Evolutionary conservation across 2,113 vertebrate species (phyloP).

Genomic region (Pandion haliaetus): DNA sequence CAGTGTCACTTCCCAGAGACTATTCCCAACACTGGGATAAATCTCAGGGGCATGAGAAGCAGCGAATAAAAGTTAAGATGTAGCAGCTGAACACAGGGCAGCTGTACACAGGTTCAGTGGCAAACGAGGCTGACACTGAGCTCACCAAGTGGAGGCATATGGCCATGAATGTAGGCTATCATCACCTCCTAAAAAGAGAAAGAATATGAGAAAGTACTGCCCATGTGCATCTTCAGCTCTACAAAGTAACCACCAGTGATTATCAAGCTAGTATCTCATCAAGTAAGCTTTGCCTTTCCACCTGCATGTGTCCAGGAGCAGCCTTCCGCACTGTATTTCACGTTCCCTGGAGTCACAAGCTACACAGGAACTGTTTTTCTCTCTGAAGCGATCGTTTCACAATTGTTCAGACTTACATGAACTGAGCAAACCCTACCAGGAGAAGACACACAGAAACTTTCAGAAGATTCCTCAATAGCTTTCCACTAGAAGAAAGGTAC

Average conservation of each 20-base stretch:
- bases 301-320: rapidly evolving
- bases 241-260: background rate
- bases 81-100: background rate
- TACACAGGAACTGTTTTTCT: background rate
- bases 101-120: background rate
- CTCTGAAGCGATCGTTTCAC: background rate
- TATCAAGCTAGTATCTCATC: background rate
- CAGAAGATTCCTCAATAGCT: conserved; percentile 14
- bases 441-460: background rate
- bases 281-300: background rate
- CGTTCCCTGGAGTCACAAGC: background rate
- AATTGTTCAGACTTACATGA: background rate
- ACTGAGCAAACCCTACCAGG: background rate
- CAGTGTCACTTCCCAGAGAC: background rate
- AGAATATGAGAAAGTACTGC: background rate
- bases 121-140: background rate
- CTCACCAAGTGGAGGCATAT: background rate
- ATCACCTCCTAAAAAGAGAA: background rate
- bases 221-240: background rate
- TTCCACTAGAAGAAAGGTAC: background rate
- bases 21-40: background rate
- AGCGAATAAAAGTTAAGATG: background rate
- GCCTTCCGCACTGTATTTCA: background rate
- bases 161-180: background rate
- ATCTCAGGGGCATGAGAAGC: background rate